Evolutionary conservation across 2,797 vertebrate genomes (phyloP), one percentile per base, ranked within the genome.

Genomic region (Trachurus trachurus): DNA sequence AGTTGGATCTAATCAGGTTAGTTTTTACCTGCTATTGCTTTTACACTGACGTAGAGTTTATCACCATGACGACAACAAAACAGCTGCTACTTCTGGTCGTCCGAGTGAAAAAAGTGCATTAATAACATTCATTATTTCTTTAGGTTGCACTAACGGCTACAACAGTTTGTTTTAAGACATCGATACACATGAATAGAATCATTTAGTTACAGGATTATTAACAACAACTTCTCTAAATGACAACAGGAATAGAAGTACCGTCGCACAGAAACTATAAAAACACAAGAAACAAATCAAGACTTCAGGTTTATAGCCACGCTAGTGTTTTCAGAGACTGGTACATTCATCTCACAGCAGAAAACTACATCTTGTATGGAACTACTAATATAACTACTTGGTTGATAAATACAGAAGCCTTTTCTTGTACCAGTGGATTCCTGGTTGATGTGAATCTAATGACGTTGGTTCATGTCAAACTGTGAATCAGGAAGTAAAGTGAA

Each of bases 81-180:
- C 52, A 76, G 65, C 71, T 13, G 9, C 47, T 59, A 56, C 61
- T 47, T 78, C 83, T 83, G 84, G 64, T 40, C 54, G 75, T 87
- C 86, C 58, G 67, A 80, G 80, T 85, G 78, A 74, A 82, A 70
- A 93, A 92, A 89, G 87, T 91, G 90, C 91, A 62, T 85, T 74
- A 56, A 81, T 92, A 84, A 93, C 90, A 90, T 93, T 91, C 85
- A 83, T 89, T 74, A 73, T 84, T 74, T 88, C 54, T 72, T 77
- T 72, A 73, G 84, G 62, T 78, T 76, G 89, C 80, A 72, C 84
- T 75, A 82, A 86, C 80, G 64, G 73, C 84, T 86, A 80, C 80
- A 84, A 89, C 74, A 44, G 66, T 69, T 80, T 80, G 49, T 78
- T 82, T 87, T 81, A 86, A 88, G 86, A 90, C 82, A 81, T 83